Evolutionary conservation across 1,140 invertebrate species (phyloP), one percentile per base, ranked within the genome.

Genomic region (Holcopasites calliopsidis): DNA sequence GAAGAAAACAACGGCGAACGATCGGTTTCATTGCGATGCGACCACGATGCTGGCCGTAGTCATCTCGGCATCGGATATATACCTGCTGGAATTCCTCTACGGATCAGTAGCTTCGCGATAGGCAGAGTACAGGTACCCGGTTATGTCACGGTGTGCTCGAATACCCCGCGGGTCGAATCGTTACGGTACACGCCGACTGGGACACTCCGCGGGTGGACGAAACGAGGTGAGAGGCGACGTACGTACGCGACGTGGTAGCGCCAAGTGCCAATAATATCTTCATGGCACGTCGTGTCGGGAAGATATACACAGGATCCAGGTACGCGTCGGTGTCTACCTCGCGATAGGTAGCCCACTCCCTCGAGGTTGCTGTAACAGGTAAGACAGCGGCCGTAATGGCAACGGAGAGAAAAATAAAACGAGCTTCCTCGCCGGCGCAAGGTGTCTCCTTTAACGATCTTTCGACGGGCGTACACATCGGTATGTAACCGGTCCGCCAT

Each of bases 211-310:
- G 3, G n/a, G 66, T 23, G 42, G 18, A 64, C 50, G 31, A 76
- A 68, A 74, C 73, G 66, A 35, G 49, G 35, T 13, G 38, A 44
- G 57, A 10, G 40, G 64, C 55, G 21, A n/a, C n/a, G n/a, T n/a
- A 55, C 49, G 70, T 49, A 54, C 64, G 38, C 66, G 72, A 72
- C 60, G 74, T 62, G 75, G 61, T 77, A 76, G 65, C 76, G 50
- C 82, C 50, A 57, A 85, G 72, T 84, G 79, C 74, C 79, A 85
- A 85, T 85, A 85, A 85, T 84, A 84, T 85, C 82, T 77, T 84
- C 72, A 69, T 70, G 79, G 76, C 68, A 70, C 71, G 72, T 79
- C 79, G 82, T 81, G 76, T 74, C 47, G 58, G 44, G 35, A 68
- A 85, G 75, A 85, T 84, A 69, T 80, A 83, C 61, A 62, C 44